A percentile compares a stretch with the other conserved stretches of the same genome.
These are phyloP conservation scores for Paramisgurnus dabryanus DNA, from an alignment of 2,113 vertebrate species.

Conservation along the genomic window DNA sequence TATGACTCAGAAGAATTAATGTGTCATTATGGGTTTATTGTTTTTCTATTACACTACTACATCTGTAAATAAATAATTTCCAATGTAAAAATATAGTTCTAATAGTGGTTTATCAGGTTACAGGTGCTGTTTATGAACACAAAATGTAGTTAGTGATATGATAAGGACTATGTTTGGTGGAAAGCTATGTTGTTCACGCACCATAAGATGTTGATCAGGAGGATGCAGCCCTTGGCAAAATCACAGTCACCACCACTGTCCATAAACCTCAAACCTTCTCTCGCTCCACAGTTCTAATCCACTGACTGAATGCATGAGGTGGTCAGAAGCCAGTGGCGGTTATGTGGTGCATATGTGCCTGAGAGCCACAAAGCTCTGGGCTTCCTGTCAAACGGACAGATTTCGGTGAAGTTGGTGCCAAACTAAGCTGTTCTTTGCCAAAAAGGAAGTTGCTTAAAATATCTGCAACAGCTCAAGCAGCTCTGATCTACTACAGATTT, in stretches of 20 bases:
- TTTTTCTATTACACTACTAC: no score
- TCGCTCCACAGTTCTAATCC: conserved; percentile 11
- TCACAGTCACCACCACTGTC: background rate
- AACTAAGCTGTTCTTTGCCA: conserved; percentile 46
- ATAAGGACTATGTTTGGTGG: background rate
- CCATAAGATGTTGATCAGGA: background rate
- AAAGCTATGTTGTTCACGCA: background rate
- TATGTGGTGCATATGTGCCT: background rate
- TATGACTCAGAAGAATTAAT: no score
- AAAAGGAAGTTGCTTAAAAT: conserved; percentile 49
- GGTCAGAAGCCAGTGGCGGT: conserved; percentile 11
- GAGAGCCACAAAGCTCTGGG: conserved; percentile 38
- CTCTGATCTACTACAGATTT: conserved; percentile 31
- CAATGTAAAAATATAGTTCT: no score
- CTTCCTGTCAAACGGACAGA: conserved; percentile 54
- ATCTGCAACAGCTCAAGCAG: conserved; percentile 34
- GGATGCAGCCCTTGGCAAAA: conserved; percentile 3
- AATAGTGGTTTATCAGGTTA: no score
- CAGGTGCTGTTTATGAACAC: no score
- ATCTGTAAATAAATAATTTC: no score
- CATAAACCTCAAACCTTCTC: background rate
- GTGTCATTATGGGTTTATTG: no score
- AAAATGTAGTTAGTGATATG: background rate
- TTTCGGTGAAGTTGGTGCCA: conserved; percentile 54
- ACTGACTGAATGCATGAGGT: conserved; percentile 20